A percentile compares a stretch with the other conserved stretches of the same genome.
Conservation (phyloP, 2,113 vertebrate genomes). For the Sorex araneus region DNA sequence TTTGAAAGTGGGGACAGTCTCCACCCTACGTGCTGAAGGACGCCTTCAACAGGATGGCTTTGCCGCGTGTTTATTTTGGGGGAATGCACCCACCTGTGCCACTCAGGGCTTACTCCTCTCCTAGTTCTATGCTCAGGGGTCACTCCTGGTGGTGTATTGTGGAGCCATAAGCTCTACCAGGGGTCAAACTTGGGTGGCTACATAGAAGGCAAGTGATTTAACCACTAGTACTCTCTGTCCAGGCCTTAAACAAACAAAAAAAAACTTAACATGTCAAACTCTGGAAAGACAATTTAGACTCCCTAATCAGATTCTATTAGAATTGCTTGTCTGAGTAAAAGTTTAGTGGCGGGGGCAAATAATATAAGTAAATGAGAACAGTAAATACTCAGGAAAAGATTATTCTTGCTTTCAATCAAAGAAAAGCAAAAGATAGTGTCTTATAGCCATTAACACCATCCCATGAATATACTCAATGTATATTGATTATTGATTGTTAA, state of each 20-base stretch:
- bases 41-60: not conserved
- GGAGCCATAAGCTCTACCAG: too few relatives aligned
- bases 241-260: not conserved
- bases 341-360: not conserved
- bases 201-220: too few relatives aligned
- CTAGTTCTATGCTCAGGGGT: too few relatives aligned
- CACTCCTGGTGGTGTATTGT: too few relatives aligned
- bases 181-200: too few relatives aligned
- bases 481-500: too few relatives aligned
- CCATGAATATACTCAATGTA: too few relatives aligned
- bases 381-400: not conserved
- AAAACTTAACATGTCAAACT: not conserved
- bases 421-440: not conserved
- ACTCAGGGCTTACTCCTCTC: too few relatives aligned
- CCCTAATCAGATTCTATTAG: not conserved
- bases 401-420: not conserved
- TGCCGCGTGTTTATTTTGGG: too few relatives aligned
- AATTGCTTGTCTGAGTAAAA: conserved; percentile 27
- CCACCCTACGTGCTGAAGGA: not conserved
- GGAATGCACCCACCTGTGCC: too few relatives aligned
- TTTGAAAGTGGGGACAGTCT: conserved; percentile 16
- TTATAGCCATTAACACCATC: too few relatives aligned
- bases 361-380: not conserved
- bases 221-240: not conserved
- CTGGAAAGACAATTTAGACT: not conserved